A percentile compares a stretch with the other conserved stretches of the same genome.
These are phyloP conservation scores for Ernsta delagoae DNA, from an alignment of 2,888 invertebrate genomes.

Conservation along the genomic window DNA sequence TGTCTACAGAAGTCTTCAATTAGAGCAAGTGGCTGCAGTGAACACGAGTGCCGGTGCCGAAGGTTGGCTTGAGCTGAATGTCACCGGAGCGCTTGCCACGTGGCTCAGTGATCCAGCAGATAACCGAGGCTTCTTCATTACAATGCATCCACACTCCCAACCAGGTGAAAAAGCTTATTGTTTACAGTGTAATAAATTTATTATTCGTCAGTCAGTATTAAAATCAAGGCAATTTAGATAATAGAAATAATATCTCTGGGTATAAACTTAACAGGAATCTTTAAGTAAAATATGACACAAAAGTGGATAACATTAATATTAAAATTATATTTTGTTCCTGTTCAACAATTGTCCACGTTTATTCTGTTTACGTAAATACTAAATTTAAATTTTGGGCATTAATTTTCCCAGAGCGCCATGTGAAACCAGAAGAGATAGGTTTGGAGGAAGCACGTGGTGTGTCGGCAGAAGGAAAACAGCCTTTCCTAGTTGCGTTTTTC, in stretches of 20 bases:
- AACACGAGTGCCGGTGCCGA: constrained; percentile 91
- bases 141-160: constrained; percentile 89
- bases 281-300: too few species aligned
- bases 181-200: too few species aligned
- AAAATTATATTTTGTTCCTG: too few species aligned
- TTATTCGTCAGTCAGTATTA: too few species aligned
- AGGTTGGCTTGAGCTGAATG: constrained; percentile 95
- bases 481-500: constrained; percentile 96
- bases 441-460: constrained; percentile 89
- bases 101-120: constrained; percentile 92
- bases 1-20: constrained; percentile 86
- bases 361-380: too few species aligned
- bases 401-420: constrained; percentile 86
- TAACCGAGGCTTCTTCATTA: constrained; percentile 94
- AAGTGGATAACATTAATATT: too few species aligned
- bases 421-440: constrained; percentile 94
- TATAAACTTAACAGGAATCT: too few species aligned
- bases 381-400: too few species aligned
- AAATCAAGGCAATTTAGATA: too few species aligned
- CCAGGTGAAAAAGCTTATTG: constrained; percentile 71
- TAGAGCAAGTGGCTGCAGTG: constrained; percentile 89
- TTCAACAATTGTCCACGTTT: too few species aligned
- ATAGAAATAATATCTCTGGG: too few species aligned
- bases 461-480: constrained; percentile 90
- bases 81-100: constrained; percentile 89